Evolutionary conservation across 2,113 vertebrate genomes (phyloP).

Genomic region (Cryptotis parvus): DNA sequence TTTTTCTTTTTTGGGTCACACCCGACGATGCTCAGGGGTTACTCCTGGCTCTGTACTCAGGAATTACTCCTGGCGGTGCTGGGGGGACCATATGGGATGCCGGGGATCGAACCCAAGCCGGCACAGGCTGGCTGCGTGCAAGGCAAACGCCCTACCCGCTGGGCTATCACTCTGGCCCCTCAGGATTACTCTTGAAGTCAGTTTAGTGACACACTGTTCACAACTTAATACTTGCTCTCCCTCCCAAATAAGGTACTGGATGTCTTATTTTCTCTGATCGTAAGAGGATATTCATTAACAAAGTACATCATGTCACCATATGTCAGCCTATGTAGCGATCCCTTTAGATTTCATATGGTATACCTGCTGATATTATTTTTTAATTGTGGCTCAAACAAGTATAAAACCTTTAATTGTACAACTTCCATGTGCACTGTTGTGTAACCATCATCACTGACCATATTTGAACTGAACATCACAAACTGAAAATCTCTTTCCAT

Average conservation of each 20-base stretch:
- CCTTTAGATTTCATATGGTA: background rate
- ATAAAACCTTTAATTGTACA: background rate
- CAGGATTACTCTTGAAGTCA: background rate
- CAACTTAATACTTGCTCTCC: background rate
- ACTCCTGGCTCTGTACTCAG: too few species aligned
- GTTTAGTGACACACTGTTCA: background rate
- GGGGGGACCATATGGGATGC: too few species aligned
- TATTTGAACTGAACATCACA: background rate
- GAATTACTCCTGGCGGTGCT: too few species aligned
- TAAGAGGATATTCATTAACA: background rate
- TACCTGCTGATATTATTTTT: background rate
- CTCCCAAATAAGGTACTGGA: background rate
- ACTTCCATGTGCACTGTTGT: background rate
- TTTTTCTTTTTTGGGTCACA: too few species aligned
- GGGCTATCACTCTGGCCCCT: too few species aligned
- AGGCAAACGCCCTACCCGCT: too few species aligned
- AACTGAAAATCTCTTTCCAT: background rate
- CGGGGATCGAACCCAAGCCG: too few species aligned
- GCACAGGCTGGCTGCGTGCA: too few species aligned
- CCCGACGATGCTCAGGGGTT: too few species aligned
- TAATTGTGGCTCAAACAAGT: conserved; percentile 6
- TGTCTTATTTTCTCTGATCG: background rate
- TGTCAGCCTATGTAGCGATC: background rate
- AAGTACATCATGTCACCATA: background rate
- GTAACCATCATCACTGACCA: background rate